Evolutionary conservation across 2,888 invertebrate genomes (phyloP), one percentile per base, ranked within the genome.

Genomic region (Adelphocoris suturalis): DNA sequence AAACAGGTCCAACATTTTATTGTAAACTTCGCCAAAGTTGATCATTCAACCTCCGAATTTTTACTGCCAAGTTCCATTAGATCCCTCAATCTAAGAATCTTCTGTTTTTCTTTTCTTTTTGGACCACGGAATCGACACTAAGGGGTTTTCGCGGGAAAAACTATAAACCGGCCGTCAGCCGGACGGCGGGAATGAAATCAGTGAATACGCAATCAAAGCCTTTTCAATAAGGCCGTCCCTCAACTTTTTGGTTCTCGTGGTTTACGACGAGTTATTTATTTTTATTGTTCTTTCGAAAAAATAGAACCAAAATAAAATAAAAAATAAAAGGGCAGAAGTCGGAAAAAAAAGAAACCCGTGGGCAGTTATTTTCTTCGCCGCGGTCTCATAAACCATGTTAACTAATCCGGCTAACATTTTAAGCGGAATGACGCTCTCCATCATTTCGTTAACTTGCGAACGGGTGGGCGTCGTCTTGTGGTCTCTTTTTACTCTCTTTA

Each of bases 341-440:
- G 23, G 23, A 68, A 68, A 68, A 68, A 23, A 68, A 68, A 61
- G 61, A 23, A 68, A 23, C 11, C 68, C 68, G 68, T 68, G 68
- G 68, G 68, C 27, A 27, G 68, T 68, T 68, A 68, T 68, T 68
- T 68, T 68, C 19, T 23, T 23, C 9, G 9, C 4, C 68, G n/a
- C n/a, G 13, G 68, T 23, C 68, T 68, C 68, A 23, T 68, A 23
- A 68, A 68, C 68, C 27, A 68, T 23, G 68, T 68, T 68, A 68
- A 68, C 68, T 68, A 68, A 23, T 68, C 68, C 68, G 68, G 27
- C 5, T 68, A 68, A 68, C 68, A 68, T 68, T 68, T 68, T 68
- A 52, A 68, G 68, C 23, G 68, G 23, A 68, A 68, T 68, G 68
- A 68, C 68, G 68, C 68, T 68, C 68, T 68, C 68, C 68, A 68